A percentile compares a stretch with the other conserved stretches of the same genome.
Evolutionary conservation across 2,113 vertebrate genomes (phyloP).

Genomic region (Uria lomvia): DNA sequence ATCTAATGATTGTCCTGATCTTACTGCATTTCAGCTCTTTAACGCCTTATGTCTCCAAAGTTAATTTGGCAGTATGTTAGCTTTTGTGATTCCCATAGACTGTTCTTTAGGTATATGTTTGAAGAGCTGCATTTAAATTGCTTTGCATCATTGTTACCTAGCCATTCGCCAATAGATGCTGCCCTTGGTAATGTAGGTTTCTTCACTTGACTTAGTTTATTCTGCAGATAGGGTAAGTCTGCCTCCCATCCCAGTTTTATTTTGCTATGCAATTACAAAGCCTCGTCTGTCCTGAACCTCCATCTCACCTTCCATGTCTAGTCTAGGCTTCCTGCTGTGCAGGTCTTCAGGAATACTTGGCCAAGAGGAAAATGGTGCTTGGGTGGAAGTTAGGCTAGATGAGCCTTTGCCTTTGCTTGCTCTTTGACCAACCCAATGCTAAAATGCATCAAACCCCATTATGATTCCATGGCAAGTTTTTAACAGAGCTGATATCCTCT

Average conservation of each 20-base stretch:
- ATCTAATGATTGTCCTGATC: not conserved
- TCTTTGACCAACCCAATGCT: not conserved
- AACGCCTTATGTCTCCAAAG: not conserved
- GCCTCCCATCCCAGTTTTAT: not conserved
- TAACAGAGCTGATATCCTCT: not conserved
- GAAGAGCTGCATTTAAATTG: not conserved
- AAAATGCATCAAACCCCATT: not conserved
- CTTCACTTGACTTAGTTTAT: not conserved
- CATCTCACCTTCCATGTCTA: not conserved
- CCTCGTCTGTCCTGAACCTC: not conserved
- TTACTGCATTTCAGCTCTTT: not conserved
- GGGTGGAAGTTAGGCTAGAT: not conserved
- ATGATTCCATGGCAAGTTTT: not conserved
- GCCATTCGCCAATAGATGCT: not conserved
- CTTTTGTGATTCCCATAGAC: not conserved
- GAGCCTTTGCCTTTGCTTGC: not conserved
- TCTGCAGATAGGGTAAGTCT: not conserved
- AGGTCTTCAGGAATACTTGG: not conserved
- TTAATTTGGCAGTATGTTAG: not conserved
- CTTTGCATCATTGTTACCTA: not conserved
- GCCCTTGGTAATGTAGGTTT: not conserved
- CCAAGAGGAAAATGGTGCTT: not conserved
- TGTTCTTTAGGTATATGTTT: not conserved
- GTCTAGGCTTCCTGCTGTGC: not conserved
- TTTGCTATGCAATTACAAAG: not conserved